phyloP scores from a whole-genome alignment of 2,888 invertebrate species.

The Noctua janthina region DNA sequence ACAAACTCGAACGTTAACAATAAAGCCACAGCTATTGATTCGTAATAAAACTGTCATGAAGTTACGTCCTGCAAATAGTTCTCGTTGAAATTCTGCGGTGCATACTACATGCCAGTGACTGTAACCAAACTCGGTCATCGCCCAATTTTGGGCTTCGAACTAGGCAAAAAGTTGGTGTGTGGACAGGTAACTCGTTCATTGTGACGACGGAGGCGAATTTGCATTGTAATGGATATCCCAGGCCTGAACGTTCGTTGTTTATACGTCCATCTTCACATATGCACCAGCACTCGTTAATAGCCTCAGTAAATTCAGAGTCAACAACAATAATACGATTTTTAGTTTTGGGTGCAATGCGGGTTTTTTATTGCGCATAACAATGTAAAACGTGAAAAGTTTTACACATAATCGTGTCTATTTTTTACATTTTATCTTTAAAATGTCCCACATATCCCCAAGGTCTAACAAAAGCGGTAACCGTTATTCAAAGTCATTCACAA shows the following conservation, averaged over 20 bases:
- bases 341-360: slow-evolving; percentile 56
- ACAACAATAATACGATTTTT: slow-evolving; percentile 65
- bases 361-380: slow-evolving; percentile 52
- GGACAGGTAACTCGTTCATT: slow-evolving; percentile 84
- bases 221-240: slow-evolving; percentile 87
- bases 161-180: slow-evolving; percentile 83
- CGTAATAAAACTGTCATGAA: slow-evolving; percentile 60
- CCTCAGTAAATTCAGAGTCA: slow-evolving; percentile 71
- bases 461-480: slow-evolving; percentile 30
- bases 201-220: slow-evolving; percentile 83
- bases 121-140: slow-evolving; percentile 78
- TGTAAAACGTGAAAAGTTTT: slow-evolving; percentile 28
- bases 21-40: slow-evolving; percentile 49
- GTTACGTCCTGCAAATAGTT: slow-evolving; percentile 58
- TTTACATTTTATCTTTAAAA: slow-evolving; percentile 31
- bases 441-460: slow-evolving; percentile 3
- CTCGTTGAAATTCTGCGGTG: slow-evolving; percentile 54
- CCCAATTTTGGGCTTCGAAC: slow-evolving; percentile 81
- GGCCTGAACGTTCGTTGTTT: slow-evolving; percentile 76
- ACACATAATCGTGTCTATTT: slow-evolving; percentile 23
- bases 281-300: slow-evolving; percentile 72
- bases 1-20: slow-evolving; percentile 45
- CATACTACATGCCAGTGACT: slow-evolving; percentile 62
- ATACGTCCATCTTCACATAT: slow-evolving; percentile 78
- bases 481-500: slow-evolving; percentile 37